Conservation (phyloP, 2,888 invertebrate genomes). For the Drosophila maculinotata region DNA sequence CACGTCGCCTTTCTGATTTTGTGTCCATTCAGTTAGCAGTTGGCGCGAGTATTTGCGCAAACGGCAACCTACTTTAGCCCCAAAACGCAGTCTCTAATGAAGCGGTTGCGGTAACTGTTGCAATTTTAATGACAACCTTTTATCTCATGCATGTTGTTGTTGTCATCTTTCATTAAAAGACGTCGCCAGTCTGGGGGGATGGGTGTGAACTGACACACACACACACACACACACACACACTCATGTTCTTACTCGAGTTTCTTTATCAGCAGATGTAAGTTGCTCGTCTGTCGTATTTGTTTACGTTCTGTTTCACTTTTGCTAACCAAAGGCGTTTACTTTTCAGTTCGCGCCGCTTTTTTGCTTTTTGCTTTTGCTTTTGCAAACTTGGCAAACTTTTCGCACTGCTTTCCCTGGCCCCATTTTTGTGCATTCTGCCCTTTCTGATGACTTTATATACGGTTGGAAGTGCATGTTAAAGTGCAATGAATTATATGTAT, state of each 20-base stretch:
- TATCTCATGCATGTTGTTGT: constrained; percentile 70
- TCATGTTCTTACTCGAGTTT: constrained; percentile 39
- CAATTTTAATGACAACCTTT: constrained; percentile 78
- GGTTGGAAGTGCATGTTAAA: constrained; percentile 21
- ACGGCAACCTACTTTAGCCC: constrained; percentile 66
- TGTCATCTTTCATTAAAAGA: constrained; percentile 77
- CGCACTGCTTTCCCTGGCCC: constrained; percentile 55
- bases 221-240: constrained; percentile 19
- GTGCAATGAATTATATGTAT: constrained; percentile 21
- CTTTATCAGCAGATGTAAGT: constrained; percentile 82
- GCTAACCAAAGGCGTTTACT: constrained; percentile 67
- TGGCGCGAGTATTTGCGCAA: constrained; percentile 68
- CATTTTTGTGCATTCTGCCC: constrained; percentile 42
- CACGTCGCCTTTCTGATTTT: constrained; percentile 18
- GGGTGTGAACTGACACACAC: not conserved
- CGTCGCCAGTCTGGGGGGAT: constrained; percentile 24
- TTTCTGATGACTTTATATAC: constrained; percentile 27
- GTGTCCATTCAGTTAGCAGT: constrained; percentile 39
- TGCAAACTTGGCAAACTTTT: constrained; percentile 41
- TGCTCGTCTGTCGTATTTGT: constrained; percentile 67
- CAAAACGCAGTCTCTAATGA: constrained; percentile 54
- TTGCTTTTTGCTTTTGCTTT: constrained; percentile 43
- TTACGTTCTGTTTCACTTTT: constrained; percentile 77
- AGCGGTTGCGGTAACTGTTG: constrained; percentile 55
- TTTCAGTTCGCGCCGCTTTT: constrained; percentile 42